A percentile compares a stretch with the other conserved stretches of the same genome.
These are phyloP conservation scores for Conchocele bisecta DNA, from an alignment of 2,888 invertebrate species.

Conservation along the genomic window DNA sequence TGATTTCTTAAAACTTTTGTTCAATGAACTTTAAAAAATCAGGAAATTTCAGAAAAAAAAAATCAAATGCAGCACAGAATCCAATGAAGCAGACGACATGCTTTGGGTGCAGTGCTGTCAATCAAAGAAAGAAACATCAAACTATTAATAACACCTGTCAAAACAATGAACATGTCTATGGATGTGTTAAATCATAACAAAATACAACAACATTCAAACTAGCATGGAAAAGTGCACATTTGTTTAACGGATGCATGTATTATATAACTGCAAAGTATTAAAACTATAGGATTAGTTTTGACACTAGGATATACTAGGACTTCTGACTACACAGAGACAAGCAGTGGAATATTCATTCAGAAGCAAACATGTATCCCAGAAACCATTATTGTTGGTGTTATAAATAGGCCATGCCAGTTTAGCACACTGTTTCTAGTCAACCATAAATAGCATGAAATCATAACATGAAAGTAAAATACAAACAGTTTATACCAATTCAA, in stretches of 20 bases:
- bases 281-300: slow-evolving; percentile 53
- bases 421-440: slow-evolving; percentile 65
- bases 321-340: slow-evolving; percentile 65
- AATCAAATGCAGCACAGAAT: background rate
- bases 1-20: background rate
- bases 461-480: slow-evolving; percentile 64
- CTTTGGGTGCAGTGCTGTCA: slow-evolving; percentile 16
- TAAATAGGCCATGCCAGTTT: slow-evolving; percentile 66
- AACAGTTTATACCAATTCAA: slow-evolving; percentile 66
- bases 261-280: slow-evolving; percentile 31
- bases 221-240: background rate
- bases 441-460: slow-evolving; percentile 65
- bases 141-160: slow-evolving; percentile 54
- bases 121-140: slow-evolving; percentile 53
- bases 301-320: slow-evolving; percentile 61
- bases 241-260: background rate
- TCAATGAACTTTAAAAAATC: background rate
- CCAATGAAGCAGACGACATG: slow-evolving; percentile 48
- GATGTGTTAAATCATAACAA: slow-evolving; percentile 31
- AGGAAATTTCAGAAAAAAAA: background rate
- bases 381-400: slow-evolving; percentile 62
- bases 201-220: slow-evolving; percentile 19
- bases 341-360: slow-evolving; percentile 63
- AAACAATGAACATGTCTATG: slow-evolving; percentile 3
- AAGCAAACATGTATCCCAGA: slow-evolving; percentile 64